Percentiles rank a stretch among this genome's conserved stretches.
phyloP scores from a whole-genome alignment of 30 jellyfish, hydroid and myxozoan genomes.

The Catostylus mosaicus region DNA sequence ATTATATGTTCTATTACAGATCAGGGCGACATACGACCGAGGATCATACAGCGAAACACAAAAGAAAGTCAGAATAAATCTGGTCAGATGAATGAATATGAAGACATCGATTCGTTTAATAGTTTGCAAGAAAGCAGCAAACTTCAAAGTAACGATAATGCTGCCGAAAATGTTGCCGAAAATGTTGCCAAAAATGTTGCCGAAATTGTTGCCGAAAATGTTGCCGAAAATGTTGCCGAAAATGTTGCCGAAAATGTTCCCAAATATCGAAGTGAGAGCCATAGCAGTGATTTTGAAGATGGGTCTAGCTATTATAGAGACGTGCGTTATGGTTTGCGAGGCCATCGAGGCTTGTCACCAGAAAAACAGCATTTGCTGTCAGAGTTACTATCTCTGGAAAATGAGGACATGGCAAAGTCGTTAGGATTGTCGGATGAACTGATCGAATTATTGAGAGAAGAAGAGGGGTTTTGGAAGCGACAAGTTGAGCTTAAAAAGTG shows the following conservation, averaged over 20 bases:
- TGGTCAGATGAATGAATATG: no score
- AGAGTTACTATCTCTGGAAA: conserved; percentile 38
- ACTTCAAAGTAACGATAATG: no score
- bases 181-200: no score
- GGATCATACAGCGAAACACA: no score
- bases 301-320: conserved; percentile 66
- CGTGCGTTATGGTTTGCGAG: conserved; percentile 46
- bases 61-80: no score
- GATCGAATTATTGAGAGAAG: conserved; percentile 64
- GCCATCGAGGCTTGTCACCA: conserved; percentile 22
- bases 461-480: conserved; percentile 76
- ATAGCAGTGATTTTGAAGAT: conserved; percentile 2
- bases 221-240: no score
- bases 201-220: no score
- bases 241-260: background rate
- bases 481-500: conserved; percentile 70
- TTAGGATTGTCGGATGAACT: conserved; percentile 80
- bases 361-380: conserved; percentile 34
- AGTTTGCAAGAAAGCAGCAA: no score
- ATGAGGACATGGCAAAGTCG: conserved; percentile 62
- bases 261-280: background rate
- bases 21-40: no score
- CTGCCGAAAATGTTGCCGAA: no score
- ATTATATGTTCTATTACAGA: no score
- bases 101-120: no score